Base-by-base conservation (phyloP, 1,140 invertebrate genomes). In the Hypothenemus hampei region DNA sequence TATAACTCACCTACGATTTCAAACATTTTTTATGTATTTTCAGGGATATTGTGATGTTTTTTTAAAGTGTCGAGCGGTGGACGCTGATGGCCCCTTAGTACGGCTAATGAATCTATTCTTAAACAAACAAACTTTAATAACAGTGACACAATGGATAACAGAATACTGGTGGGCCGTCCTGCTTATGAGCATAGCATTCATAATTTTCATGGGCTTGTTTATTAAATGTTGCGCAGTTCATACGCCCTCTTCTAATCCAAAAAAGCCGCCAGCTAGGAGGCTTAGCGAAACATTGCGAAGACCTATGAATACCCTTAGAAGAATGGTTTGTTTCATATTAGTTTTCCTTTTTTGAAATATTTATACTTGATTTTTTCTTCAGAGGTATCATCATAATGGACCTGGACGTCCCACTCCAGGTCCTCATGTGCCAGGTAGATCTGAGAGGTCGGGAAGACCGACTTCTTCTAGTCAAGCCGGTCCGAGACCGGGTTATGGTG, bases 201-300 rank as follows among this genome's bases (percentile, higher is more conserved):
- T 99, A 6, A 84, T 97, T 54, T 85, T 94, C 63, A 98, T 99
- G 95, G 95, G 91, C 19, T 74, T 94, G n/a, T 98, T 99, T 73
- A 97, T 99, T 63, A 98, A 98, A 72, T 97, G 96, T 70, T 99
- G 96, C 75, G 96, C 97, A 11, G 96, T 99, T 44, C 96, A 99
- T 72, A 99, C 97, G 33, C 97, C 97, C 15, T 97, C 93, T 39
- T 94, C 88, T 43, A 97, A 98, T 80, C 95, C 95, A 7, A 93
- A 93, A 70, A 89, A 91, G 66, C 85, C 87, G 40, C 88, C 90
- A 0, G 88, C 89, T 4, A 80, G 88, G 59, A 81, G 89, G 51
- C 81, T 94, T 54, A 87, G 86, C 59, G 91, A 95, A 71, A 94
- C 92, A 10, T 73, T 95, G 8, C 77, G 90, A 33, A 80, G 89